phyloP scores from a whole-genome alignment of 2,113 vertebrate species.

The Odontesthes bonariensis region DNA sequence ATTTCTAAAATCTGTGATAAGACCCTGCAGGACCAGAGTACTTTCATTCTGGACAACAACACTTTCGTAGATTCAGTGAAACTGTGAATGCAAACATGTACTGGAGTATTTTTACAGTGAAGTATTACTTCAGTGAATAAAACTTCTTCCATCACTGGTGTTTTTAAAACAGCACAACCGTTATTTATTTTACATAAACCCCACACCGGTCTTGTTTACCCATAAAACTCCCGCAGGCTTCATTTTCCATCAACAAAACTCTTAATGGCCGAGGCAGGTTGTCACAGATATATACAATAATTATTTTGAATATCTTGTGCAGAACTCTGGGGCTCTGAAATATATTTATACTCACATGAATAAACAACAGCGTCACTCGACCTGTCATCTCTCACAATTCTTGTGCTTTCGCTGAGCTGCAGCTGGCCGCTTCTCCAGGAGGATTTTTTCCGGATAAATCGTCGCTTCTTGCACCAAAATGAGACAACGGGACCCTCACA shows the following conservation, averaged over 20 bases:
- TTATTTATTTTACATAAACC: conserved; percentile 33
- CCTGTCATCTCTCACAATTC: conserved; percentile 26
- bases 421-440: conserved; percentile 2
- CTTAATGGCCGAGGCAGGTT: conserved; percentile 18
- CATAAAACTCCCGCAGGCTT: conserved; percentile 32
- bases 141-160: conserved; percentile 1
- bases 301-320: conserved; percentile 10
- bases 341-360: conserved; percentile 16
- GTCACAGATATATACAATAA: conserved; percentile 33
- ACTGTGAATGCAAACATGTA: too few species aligned
- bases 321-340: conserved; percentile 17
- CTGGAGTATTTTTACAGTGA: background rate
- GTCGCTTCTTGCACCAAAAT: conserved; percentile 3
- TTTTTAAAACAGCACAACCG: conserved; percentile 15
- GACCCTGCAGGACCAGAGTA: background rate
- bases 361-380: conserved; percentile 13
- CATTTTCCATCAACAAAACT: conserved; percentile 61
- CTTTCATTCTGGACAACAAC: background rate
- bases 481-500: background rate
- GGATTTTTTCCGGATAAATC: conserved; percentile 9
- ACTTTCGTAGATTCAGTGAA: too few species aligned
- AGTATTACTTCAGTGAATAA: background rate
- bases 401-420: conserved; percentile 8
- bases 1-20: background rate
- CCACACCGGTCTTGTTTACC: conserved; percentile 29